Evolutionary conservation across 2,797 vertebrate species (phyloP), one percentile per base, ranked within the genome.

Genomic region (Acrossocheilus fasciatus): DNA sequence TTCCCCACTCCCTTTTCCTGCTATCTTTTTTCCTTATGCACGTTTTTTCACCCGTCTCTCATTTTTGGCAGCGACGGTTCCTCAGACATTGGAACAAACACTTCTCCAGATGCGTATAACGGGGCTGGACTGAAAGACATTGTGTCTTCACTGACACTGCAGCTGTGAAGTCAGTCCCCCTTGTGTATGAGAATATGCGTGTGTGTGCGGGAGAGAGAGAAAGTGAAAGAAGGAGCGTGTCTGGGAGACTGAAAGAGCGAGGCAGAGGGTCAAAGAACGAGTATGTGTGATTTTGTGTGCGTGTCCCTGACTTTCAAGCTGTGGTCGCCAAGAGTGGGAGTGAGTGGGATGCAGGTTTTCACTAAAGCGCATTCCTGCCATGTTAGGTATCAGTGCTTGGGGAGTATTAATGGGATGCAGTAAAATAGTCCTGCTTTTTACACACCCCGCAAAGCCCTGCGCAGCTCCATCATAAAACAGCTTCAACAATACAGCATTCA

Each of bases 41-140:
- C 39, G 50, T 66, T 70, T 91, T 79, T 79, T 91, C 36, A 20
- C 76, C 76, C 7, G 70, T 87, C 83, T 87, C 80, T 81, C 80
- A 91, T 84, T 88, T 82, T 92, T 92, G 92, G 92, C 86, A 92
- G 88, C 79, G 59, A 30, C 68, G 79, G 86, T 75, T 73, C 88
- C 85, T 89, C 86, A 90, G 89, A 91, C 86, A 83, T 86, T 79
- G 74, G 75, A 89, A 89, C 89, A 91, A 95, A 92, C 89, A 66
- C 87, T 94, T 93, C 87, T 93, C 93, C 95, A 95, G 94, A 95
- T 95, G 94, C 92, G 2, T 76, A 64, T 41, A 87, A 84, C 75
- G 41, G 83, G 87, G 81, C 79, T 79, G 88, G 89, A 84, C 85
- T 87, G 64, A 86, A 83, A 83, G 72, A 83, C 82, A 73, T 89